These are phyloP conservation scores for Laterallus jamaicensis DNA, from an alignment of 2,113 vertebrate species.

Conservation along the genomic window DNA sequence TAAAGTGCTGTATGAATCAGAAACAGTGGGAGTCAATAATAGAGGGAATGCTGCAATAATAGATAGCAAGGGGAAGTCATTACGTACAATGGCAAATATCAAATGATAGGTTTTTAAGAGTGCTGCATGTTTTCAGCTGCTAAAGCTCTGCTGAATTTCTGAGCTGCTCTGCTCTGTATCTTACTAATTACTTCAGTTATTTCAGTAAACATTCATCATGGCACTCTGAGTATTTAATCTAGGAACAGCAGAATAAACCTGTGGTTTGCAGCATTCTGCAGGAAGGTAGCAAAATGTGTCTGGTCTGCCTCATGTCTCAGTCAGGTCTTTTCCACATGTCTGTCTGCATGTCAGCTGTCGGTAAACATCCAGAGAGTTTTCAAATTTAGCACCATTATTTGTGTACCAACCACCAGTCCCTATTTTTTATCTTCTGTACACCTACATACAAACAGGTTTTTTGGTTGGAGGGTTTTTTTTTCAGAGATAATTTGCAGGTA, in stretches of 20 bases:
- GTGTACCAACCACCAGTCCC: neutral
- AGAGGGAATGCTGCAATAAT: neutral
- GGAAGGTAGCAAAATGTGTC: neutral
- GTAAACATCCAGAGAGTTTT: neutral
- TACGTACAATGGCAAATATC: neutral
- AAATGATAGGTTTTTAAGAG: neutral
- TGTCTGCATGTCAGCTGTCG: neutral
- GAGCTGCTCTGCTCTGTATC: neutral
- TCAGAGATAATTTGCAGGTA: neutral
- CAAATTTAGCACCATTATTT: neutral
- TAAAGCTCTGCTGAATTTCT: neutral
- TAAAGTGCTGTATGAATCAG: neutral
- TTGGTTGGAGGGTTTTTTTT: neutral
- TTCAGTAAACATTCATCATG: neutral
- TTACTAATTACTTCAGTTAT: neutral
- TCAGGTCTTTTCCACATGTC: rapidly evolving
- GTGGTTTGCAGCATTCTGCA: neutral
- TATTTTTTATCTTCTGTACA: neutral
- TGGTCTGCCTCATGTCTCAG: neutral
- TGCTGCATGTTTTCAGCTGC: neutral
- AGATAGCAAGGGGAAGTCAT: neutral
- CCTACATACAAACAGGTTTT: neutral
- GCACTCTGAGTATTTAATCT: neutral
- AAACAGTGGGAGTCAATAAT: neutral
- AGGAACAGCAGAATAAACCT: neutral